A percentile compares a stretch with the other conserved stretches of the same genome.
Conservation (phyloP, 2,888 invertebrate species). For the Caenorhabditis sp. region DNA sequence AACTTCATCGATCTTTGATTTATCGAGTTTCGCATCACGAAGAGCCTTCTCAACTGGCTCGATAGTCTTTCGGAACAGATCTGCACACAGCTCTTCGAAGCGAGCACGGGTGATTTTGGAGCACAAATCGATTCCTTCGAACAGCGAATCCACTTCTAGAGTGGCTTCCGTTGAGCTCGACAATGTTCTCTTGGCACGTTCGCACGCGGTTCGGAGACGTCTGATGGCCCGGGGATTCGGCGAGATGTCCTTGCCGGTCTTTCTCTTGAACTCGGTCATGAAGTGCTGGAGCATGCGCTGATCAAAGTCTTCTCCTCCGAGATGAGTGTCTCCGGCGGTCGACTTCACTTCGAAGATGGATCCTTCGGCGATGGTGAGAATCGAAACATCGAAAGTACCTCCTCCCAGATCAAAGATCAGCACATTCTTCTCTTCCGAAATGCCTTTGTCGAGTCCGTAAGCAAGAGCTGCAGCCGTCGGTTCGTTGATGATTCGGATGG, state of each 20-base stretch:
- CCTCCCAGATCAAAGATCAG: constrained; percentile 79
- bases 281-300: constrained; percentile 79
- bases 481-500: constrained; percentile 81
- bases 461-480: constrained; percentile 85
- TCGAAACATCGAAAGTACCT: constrained; percentile 82
- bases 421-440: constrained; percentile 65
- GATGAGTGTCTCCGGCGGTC: constrained; percentile 86
- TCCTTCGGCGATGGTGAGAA: constrained; percentile 64
- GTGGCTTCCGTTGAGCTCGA: constrained; percentile 80
- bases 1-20: constrained; percentile 82
- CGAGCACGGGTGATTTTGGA: constrained; percentile 95
- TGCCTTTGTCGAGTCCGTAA: constrained; percentile 83
- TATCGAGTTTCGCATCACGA: constrained; percentile 95
- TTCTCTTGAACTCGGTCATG: constrained; percentile 80
- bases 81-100: constrained; percentile 96
- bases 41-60: constrained; percentile 96
- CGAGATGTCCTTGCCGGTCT: constrained; percentile 88
- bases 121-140: constrained; percentile 95
- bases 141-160: constrained; percentile 93
- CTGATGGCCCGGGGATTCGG: constrained; percentile 90
- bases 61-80: constrained; percentile 94
- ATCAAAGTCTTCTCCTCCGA: constrained; percentile 70
- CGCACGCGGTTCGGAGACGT: constrained; percentile 91
- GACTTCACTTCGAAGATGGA: constrained; percentile 63
- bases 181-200: constrained; percentile 83